Conservation (phyloP, 2,113 vertebrate genomes). For the Ptilorrhoa leucosticta region DNA sequence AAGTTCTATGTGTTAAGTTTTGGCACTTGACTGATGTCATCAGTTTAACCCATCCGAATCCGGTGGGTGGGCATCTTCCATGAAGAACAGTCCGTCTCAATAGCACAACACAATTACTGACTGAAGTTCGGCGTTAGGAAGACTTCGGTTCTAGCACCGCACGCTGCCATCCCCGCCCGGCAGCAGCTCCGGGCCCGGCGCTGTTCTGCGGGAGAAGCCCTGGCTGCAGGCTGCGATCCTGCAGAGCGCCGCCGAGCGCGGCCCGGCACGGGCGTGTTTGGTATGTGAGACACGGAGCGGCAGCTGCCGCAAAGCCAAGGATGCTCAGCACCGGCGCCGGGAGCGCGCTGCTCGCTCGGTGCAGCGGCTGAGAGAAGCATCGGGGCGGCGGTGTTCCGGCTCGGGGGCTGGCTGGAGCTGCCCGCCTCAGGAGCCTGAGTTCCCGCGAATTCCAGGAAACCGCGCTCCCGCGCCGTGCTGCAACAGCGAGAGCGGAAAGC, state of each 20-base stretch:
- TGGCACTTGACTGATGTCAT: background rate
- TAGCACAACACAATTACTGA: background rate
- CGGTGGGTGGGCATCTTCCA: background rate
- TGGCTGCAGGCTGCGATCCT: background rate
- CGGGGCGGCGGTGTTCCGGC: background rate
- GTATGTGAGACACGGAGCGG: background rate
- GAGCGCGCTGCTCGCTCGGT: background rate
- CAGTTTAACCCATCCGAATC: background rate
- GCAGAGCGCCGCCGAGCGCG: background rate
- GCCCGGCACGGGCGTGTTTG: background rate
- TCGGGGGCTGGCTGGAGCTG: background rate
- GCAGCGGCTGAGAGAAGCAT: background rate
- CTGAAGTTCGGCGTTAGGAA: background rate
- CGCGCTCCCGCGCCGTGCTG: background rate
- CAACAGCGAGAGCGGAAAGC: background rate
- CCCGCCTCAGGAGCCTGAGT: background rate
- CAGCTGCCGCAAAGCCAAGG: background rate
- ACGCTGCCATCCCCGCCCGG: background rate
- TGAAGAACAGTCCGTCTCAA: background rate
- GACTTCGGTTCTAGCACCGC: fast-evolving
- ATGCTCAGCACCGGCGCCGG: background rate
- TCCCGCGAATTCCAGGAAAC: background rate
- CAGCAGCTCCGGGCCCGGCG: background rate
- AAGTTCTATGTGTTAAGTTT: background rate
- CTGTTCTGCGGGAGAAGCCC: background rate